Percentiles rank a stretch among this genome's conserved stretches.
phyloP scores from a whole-genome alignment of 2,113 vertebrate species.

The Crotalus viridis region DNA sequence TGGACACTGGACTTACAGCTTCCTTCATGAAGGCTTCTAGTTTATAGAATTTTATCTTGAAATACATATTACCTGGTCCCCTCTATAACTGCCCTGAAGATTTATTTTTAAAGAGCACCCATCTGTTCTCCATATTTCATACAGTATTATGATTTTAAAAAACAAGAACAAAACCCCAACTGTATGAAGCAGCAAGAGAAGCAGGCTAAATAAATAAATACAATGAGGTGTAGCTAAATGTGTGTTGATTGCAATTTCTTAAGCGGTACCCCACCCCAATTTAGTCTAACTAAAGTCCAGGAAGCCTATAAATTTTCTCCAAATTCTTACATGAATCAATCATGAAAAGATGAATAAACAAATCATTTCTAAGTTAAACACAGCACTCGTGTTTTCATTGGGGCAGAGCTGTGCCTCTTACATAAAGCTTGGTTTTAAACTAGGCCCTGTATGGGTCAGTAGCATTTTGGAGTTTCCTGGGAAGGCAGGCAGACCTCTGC shows the following conservation, averaged over 20 bases:
- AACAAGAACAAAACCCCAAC: neutral
- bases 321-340: slow-evolving; percentile 12
- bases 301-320: slow-evolving; percentile 10
- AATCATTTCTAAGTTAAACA: slow-evolving; percentile 4
- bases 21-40: neutral
- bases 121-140: neutral
- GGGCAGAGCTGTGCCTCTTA: neutral
- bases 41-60: neutral
- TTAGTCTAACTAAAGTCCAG: neutral
- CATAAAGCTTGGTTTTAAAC: neutral
- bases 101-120: neutral
- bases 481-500: neutral
- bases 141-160: neutral
- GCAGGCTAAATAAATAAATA: neutral
- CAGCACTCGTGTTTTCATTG: neutral
- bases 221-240: neutral
- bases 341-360: slow-evolving; percentile 3
- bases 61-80: neutral
- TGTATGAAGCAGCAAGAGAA: neutral
- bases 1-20: neutral
- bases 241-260: neutral
- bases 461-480: neutral
- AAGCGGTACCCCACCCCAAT: neutral
- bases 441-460: rapidly evolving
- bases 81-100: neutral